Evolutionary conservation across 2,888 invertebrate species (phyloP).

Genomic region (Drosophila multiciliata): DNA sequence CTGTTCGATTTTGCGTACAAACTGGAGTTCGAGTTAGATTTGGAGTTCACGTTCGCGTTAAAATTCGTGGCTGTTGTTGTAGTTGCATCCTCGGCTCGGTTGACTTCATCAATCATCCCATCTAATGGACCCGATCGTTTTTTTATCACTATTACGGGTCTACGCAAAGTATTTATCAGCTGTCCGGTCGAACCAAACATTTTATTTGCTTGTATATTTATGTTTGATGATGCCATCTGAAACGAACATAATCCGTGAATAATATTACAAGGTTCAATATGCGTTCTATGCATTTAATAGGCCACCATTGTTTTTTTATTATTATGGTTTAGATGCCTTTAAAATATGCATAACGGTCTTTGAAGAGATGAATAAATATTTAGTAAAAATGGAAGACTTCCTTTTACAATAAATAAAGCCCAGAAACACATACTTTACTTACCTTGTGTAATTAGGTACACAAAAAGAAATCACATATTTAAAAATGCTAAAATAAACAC

Average conservation of each 20-base stretch:
- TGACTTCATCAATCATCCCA: constrained; percentile 59
- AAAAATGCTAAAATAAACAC: neutral
- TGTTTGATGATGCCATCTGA: constrained; percentile 43
- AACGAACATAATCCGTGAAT: constrained; percentile 42
- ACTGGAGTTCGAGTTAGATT: neutral
- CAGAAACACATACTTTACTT: neutral
- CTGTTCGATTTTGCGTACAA: neutral
- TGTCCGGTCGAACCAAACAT: constrained; percentile 15
- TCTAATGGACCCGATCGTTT: constrained; percentile 76
- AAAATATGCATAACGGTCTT: neutral
- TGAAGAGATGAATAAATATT: neutral
- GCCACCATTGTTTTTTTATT: neutral
- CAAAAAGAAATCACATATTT: neutral
- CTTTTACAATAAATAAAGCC: neutral
- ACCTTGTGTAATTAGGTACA: neutral
- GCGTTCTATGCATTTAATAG: neutral
- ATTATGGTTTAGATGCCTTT: constrained; percentile 1
- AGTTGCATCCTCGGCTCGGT: constrained; percentile 11
- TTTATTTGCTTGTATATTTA: constrained; percentile 16
- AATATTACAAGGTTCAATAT: constrained; percentile 8
- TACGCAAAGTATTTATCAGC: constrained; percentile 36
- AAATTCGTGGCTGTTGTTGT: neutral
- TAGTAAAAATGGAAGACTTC: neutral
- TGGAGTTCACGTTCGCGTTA: neutral
- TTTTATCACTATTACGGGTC: constrained; percentile 63